Evolutionary conservation across 1,140 invertebrate species (phyloP), one percentile per base, ranked within the genome.

Genomic region (Lepidurus couesii): DNA sequence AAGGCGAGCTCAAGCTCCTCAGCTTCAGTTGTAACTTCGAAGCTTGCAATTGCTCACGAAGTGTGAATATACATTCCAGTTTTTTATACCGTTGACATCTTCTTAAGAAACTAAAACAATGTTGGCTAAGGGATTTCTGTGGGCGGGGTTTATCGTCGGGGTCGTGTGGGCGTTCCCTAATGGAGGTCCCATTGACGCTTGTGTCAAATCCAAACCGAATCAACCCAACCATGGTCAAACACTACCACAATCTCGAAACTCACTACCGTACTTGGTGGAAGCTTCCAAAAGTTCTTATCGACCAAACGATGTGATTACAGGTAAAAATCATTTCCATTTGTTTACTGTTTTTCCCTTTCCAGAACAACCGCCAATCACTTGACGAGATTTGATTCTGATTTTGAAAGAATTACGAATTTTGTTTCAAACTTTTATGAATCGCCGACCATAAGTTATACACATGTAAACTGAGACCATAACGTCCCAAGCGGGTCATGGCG

Each of bases 111-210:
- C 74, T 13, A 75, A 13, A 42, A 77, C 7, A n/a, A 47, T 47
- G 24, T 45, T 45, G 11, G 34, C 47, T 34, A 42, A 45, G 75
- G 16, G 24, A 13, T 44, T 45, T 21, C 75, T 77, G 10, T 44
- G 43, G 24, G 75, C 43, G 10, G 75, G 43, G 13, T 16, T 42
- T 74, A 42, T 44, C 8, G 8, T 75, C 16, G 73, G 80, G 10
- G 74, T 80, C 44, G 83, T 81, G 13, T 42, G 75, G 11, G 87
- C 83, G 44, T 92, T 93, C 82, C 92, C 91, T 0, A 91, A 92
- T 81, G 92, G 92, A 10, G 91, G 90, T 6, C 92, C 92, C 0
- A 89, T 92, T 10, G 92, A 93, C 83, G 89, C 90, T 26, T 93
- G 92, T 82, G 91, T 92, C 0, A 92, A 92, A 82, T 87, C 89